Base-by-base conservation (phyloP, 2,113 vertebrate genomes). In the Pseudorectes ferrugineus region DNA sequence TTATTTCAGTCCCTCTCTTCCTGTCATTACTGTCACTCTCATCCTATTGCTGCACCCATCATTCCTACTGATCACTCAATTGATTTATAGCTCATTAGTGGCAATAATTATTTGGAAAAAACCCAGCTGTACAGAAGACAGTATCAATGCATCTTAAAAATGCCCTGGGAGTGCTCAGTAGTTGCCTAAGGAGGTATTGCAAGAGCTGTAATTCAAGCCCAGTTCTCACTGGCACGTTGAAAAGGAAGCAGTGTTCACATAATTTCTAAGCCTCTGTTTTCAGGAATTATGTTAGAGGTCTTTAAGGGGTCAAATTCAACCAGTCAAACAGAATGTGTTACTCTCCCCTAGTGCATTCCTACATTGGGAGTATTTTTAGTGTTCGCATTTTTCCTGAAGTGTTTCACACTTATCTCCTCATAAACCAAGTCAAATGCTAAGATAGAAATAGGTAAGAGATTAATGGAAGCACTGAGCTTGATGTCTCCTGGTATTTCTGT, bases 121-220 rank as follows among this genome's bases (percentile, higher is more conserved):
- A 67, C 6, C 1, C 20, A 93, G 14, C 16, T 35, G 21, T 58
- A 85, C 3, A 85, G 23, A 71, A 71, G 38, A 74, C 29, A 71
- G n/a, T 22, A 85, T 3, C 35, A 49, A 25, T 75, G 7, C 18
- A 87, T 46, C 59, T 81, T 67, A 80, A 70, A 84, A 81, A 61
- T 0, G 0, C 9, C 21, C 31, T 46, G 19, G 16, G 10, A 70
- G 12, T 2, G 1, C 35, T 70, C 46, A 80, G 18, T 12, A 73
- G 46, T 33, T 81, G 29, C 21, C 79, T 65, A 62, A 35, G 33
- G 18, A 86, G 45, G 28, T 65, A 74, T 6, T 3, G 3, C 40
- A 73, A 67, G 7, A 74, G 15, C 33, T 55, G 38, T 8, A 84
- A 77, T 48, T 77, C 68, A 75, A 71, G 13, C 31, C 18, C 20